phyloP scores from a whole-genome alignment of 2,797 vertebrate species.

The Eulemur albifrons region DNA sequence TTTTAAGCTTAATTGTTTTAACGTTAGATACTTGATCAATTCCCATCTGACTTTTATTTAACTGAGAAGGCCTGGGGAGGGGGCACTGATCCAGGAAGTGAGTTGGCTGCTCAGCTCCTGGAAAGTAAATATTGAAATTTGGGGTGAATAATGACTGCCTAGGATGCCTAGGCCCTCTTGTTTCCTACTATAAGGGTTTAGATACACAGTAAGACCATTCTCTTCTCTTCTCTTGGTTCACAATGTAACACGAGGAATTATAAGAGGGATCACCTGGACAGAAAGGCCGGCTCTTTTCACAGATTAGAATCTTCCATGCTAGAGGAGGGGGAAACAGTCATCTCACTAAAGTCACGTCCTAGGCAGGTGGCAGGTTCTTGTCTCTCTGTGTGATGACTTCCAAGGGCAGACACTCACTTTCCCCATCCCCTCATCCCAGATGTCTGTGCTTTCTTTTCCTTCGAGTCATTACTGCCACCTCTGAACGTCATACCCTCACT shows the following conservation, averaged over 20 bases:
- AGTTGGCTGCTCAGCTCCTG: neutral
- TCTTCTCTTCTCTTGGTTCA: neutral
- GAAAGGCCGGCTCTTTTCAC: neutral
- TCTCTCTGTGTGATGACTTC: neutral
- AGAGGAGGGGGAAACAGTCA: neutral
- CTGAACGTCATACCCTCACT: neutral
- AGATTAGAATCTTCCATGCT: neutral
- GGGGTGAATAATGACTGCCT: neutral
- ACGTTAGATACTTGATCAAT: neutral
- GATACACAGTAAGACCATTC: neutral
- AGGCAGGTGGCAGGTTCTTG: too few species aligned
- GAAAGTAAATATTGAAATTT: neutral
- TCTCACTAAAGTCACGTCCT: neutral
- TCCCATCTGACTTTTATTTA: neutral
- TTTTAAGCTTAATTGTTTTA: slow-evolving; percentile 1
- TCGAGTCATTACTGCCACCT: neutral
- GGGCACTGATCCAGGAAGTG: neutral
- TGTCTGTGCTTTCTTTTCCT: neutral
- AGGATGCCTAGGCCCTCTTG: neutral
- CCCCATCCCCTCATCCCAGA: neutral
- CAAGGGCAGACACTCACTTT: neutral
- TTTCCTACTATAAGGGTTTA: neutral
- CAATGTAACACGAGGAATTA: neutral
- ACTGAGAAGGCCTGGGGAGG: neutral
- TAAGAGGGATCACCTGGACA: neutral